Conservation (phyloP, 2,797 vertebrate species). For the Scleropages formosus region DNA sequence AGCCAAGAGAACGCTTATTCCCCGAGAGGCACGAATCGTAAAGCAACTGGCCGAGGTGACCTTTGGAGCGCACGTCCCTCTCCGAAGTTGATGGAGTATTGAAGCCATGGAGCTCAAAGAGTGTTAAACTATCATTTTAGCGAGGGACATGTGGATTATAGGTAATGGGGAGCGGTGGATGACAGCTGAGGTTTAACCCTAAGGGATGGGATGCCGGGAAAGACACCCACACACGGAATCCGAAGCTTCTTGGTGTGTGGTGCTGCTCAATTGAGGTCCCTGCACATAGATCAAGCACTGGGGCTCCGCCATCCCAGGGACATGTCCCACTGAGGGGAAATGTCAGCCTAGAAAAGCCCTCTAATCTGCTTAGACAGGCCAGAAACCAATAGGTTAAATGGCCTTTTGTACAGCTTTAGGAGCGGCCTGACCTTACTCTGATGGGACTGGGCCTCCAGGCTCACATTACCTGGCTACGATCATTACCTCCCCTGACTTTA, state of each 20-base stretch:
- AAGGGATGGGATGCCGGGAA: too few species aligned
- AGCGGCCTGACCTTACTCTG: neutral
- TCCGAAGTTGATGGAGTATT: too few species aligned
- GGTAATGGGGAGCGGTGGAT: too few species aligned
- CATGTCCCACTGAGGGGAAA: neutral
- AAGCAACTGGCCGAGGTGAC: too few species aligned
- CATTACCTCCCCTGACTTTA: neutral
- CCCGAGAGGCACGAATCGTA: neutral
- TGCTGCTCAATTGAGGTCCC: neutral
- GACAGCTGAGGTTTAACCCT: too few species aligned
- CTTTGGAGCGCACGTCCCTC: too few species aligned
- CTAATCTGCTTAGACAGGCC: slow-evolving; percentile 15
- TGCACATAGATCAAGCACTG: neutral
- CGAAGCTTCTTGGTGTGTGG: too few species aligned
- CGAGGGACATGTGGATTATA: too few species aligned
- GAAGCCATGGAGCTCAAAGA: too few species aligned
- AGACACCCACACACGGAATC: too few species aligned
- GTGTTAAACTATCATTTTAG: too few species aligned
- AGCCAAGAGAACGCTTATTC: neutral
- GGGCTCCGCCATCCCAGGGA: neutral
- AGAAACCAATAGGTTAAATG: neutral
- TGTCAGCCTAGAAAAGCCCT: neutral
- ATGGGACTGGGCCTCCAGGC: neutral
- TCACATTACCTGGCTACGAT: neutral
- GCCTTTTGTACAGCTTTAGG: neutral